Conservation (phyloP, 1,140 invertebrate genomes). For the Penaeus chinensis region DNA sequence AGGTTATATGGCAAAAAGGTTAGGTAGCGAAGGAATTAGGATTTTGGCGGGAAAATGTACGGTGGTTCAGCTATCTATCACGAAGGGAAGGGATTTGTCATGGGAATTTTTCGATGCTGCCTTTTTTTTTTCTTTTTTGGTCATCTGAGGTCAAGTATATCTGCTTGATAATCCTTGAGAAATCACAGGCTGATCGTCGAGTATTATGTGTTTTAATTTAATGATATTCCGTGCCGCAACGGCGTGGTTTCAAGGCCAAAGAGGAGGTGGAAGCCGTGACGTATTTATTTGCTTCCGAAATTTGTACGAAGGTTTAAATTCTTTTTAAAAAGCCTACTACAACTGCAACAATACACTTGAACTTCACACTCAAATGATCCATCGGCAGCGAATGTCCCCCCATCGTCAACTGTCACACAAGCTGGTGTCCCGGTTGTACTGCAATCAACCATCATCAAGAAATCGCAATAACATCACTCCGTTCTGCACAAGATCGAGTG, state of each 20-base stretch:
- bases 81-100: too few relatives aligned
- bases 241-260: conserved; percentile 19
- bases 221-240: conserved; percentile 15
- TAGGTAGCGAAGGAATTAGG: too few relatives aligned
- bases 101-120: conserved; percentile 33
- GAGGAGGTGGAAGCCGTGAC: conserved; percentile 15
- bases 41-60: too few relatives aligned
- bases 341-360: conserved; percentile 30
- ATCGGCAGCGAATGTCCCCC: conserved; percentile 32
- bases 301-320: conserved; percentile 4
- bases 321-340: too few relatives aligned
- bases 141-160: conserved; percentile 46
- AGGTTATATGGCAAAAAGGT: too few relatives aligned
- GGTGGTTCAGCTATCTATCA: too few relatives aligned
- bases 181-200: conserved; percentile 37
- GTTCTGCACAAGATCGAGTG: conserved; percentile 24
- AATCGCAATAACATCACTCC: conserved; percentile 30
- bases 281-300: conserved; percentile 4
- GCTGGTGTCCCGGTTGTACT: conserved; percentile 55
- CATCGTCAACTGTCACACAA: conserved; percentile 34
- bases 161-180: conserved; percentile 16
- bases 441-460: conserved; percentile 12
- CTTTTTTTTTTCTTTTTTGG: conserved; percentile 1
- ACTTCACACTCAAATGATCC: conserved; percentile 44
- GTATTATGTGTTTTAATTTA: conserved; percentile 13